phyloP scores from a whole-genome alignment of 2,797 vertebrate genomes.

The Emys orbicularis region DNA sequence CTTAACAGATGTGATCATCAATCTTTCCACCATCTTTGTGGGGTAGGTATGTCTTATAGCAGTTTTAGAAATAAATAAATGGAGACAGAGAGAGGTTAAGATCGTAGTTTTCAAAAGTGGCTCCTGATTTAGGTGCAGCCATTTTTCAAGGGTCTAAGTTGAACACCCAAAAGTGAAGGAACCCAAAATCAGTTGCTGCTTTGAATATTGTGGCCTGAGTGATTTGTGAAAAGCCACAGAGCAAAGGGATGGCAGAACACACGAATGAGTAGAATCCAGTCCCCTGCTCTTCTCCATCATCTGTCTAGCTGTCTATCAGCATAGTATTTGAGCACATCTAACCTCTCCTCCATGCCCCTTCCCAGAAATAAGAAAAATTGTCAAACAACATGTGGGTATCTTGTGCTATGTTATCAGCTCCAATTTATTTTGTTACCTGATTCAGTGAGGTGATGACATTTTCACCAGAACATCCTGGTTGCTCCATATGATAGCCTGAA shows the following conservation, averaged over 20 bases:
- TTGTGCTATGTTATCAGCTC: neutral
- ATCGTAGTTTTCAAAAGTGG: neutral
- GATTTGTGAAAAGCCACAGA: neutral
- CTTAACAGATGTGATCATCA: neutral
- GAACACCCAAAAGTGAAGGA: neutral
- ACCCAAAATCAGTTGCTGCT: neutral
- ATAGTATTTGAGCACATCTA: neutral
- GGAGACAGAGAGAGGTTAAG: neutral
- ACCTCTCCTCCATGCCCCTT: neutral
- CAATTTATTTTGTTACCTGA: neutral
- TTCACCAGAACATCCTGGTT: neutral
- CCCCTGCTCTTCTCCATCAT: neutral
- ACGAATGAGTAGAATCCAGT: neutral
- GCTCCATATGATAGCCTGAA: neutral
- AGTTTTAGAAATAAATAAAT: neutral
- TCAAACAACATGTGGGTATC: neutral
- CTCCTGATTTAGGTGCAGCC: neutral
- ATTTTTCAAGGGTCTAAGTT: neutral
- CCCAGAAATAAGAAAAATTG: neutral
- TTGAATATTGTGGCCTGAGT: neutral
- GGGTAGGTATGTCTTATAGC: neutral
- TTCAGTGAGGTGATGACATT: neutral
- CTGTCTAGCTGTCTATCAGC: neutral
- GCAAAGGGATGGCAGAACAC: neutral
- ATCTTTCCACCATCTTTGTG: neutral